Conservation (phyloP, 2,113 vertebrate species). For the Diglossa brunneiventris region DNA sequence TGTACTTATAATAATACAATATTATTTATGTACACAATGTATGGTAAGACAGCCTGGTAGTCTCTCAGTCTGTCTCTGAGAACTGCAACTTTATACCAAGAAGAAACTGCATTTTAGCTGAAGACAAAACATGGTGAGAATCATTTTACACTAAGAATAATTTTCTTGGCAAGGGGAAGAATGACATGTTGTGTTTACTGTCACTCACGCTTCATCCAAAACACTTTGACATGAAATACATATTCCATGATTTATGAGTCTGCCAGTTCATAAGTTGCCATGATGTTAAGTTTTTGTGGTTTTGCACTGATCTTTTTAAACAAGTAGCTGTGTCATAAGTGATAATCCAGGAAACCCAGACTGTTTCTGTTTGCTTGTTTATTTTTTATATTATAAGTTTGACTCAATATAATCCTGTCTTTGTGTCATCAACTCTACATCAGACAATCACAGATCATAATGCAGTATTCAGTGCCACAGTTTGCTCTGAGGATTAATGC, state of each 20-base stretch:
- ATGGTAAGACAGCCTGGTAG: not conserved
- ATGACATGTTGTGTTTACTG: not conserved
- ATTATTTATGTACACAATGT: not conserved
- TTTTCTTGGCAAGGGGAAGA: not conserved
- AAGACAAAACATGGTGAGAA: not conserved
- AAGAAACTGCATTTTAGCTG: not conserved
- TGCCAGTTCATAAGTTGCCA: not conserved
- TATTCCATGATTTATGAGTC: not conserved
- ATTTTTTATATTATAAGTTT: not conserved
- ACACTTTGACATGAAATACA: not conserved
- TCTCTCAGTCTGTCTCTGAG: not conserved
- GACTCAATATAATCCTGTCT: slow-evolving; percentile 35
- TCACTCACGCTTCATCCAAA: not conserved
- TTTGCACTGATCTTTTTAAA: slow-evolving; percentile 3
- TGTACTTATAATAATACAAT: not conserved
- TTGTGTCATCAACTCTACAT: not conserved
- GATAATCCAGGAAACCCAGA: slow-evolving; percentile 3
- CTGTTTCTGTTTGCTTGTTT: slow-evolving; percentile 31
- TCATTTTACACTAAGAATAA: not conserved
- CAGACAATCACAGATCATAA: slow-evolving; percentile 6
- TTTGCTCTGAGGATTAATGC: slow-evolving; percentile 8
- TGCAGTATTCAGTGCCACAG: not conserved
- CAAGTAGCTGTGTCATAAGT: slow-evolving; percentile 10
- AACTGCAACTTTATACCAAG: not conserved
- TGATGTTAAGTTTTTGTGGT: not conserved